These are phyloP conservation scores for Eristalis tenax DNA, from an alignment of 2,888 invertebrate species.

Conservation along the genomic window DNA sequence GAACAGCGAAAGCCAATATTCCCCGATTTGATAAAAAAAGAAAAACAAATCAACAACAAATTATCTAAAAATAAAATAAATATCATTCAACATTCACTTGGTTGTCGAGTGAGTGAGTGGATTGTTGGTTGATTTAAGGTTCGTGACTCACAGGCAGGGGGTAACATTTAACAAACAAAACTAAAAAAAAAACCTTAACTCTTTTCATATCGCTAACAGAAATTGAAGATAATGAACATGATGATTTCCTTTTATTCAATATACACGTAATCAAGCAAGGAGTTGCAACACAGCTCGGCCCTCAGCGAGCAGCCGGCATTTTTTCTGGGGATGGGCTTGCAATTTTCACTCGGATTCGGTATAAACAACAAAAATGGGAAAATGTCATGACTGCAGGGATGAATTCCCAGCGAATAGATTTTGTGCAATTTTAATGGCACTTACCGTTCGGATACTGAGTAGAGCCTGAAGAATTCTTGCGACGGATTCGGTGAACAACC, in stretches of 20 bases:
- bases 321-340: slow-evolving; percentile 38
- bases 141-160: slow-evolving; percentile 56
- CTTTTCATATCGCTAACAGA: background rate
- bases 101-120: slow-evolving; percentile 3
- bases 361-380: slow-evolving; percentile 57
- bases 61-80: slow-evolving; percentile 58
- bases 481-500: background rate
- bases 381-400: slow-evolving; percentile 47
- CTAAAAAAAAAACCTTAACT: background rate
- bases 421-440: slow-evolving; percentile 3
- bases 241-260: background rate
- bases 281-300: background rate
- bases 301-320: slow-evolving; percentile 37
- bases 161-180: slow-evolving; percentile 19
- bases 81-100: slow-evolving; percentile 41
- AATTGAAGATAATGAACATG: slow-evolving; percentile 1
- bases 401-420: slow-evolving; percentile 1
- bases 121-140: slow-evolving; percentile 4
- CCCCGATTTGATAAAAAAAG: background rate
- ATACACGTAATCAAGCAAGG: slow-evolving; percentile 30
- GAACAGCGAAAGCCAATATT: slow-evolving; percentile 1
- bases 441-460: slow-evolving; percentile 24
- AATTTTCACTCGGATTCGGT: slow-evolving; percentile 36
- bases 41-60: slow-evolving; percentile 24
- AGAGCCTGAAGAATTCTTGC: background rate